Evolutionary conservation across 2,113 vertebrate genomes (phyloP), one percentile per base, ranked within the genome.

Genomic region (Theristicus caerulescens): DNA sequence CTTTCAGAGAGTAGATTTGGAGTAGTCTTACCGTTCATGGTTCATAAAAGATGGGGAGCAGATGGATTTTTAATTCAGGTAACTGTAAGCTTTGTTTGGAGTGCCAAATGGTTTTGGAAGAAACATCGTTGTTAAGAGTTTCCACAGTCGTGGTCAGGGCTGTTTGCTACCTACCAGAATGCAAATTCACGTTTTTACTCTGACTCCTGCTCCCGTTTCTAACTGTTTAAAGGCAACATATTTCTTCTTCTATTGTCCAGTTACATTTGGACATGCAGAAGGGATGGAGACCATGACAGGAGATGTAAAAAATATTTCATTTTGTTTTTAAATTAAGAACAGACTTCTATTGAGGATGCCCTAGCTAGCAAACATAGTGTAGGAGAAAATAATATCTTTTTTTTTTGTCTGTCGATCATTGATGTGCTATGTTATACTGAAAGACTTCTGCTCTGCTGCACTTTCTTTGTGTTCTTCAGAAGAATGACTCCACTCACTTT

Each of bases 11-110:
- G 54, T 5, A 15, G 36, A 16, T 9, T 1, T 52, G n/a, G 61
- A 54, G 36, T 27, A 11, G 34, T 16, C 2, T 15, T 64, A 0
- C 25, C 2, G 1, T 16, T 47, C 12, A 3, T 16, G 15, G 16
- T 47, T 69, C 15, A 5, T 66, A 24, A 38, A 64, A 54, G 31
- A 19, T 11, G 7, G 31, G 49, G 19, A 26, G 10, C 12, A 16
- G 38, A 18, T 49, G 31, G 21, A 14, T 58, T 44, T 69, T 24
- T 25, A 67, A 5, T 36, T 58, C 46, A 22, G 62, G 52, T 74
- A 66, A 10, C 16, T 21, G 11, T 14, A n/a, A 57, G 5, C 31
- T 70, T 42, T 34, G 7, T 66, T 54, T n/a, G 51, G 42, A 47
- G 6, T 17, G 40, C 26, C 16, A 21, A 1, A 1, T 31, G 25